Conservation (phyloP, 2,888 invertebrate genomes). For the Cremastinae sp. region DNA sequence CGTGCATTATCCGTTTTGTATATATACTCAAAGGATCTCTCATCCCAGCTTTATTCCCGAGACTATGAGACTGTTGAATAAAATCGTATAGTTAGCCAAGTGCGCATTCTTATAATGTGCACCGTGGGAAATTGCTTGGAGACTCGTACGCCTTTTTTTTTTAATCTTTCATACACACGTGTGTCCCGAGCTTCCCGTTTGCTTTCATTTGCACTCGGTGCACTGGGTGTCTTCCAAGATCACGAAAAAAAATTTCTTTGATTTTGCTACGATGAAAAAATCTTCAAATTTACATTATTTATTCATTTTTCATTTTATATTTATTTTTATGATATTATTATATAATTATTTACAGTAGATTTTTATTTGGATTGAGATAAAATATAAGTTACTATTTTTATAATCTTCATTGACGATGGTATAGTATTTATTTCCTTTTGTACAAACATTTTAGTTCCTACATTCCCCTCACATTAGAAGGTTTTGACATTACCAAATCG, state of each 20-base stretch:
- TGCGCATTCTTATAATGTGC: conserved; percentile 8
- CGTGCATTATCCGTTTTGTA: conserved; percentile 65
- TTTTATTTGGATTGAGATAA: too few species aligned
- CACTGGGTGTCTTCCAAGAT: conserved; percentile 17
- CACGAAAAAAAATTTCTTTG: conserved; percentile 1
- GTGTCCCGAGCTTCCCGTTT: conserved; percentile 45
- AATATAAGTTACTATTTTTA: too few species aligned
- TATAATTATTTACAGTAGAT: too few species aligned
- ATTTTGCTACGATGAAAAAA: too few species aligned
- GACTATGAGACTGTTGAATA: conserved; percentile 19
- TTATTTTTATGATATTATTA: too few species aligned
- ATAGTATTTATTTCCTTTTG: too few species aligned
- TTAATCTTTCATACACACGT: not conserved
- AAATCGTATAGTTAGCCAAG: conserved; percentile 12
- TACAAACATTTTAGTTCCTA: too few species aligned
- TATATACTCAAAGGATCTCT: conserved; percentile 1
- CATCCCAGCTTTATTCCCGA: conserved; percentile 15
- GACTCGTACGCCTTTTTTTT: not conserved
- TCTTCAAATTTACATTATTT: too few species aligned
- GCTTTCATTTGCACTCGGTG: conserved; percentile 49
- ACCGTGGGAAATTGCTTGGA: conserved; percentile 50
- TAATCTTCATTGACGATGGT: too few species aligned
- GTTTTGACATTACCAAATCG: too few species aligned
- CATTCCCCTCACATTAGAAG: too few species aligned
- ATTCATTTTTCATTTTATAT: too few species aligned